phyloP scores from a whole-genome alignment of 2,113 vertebrate species.

The Carassius gibelio region DNA sequence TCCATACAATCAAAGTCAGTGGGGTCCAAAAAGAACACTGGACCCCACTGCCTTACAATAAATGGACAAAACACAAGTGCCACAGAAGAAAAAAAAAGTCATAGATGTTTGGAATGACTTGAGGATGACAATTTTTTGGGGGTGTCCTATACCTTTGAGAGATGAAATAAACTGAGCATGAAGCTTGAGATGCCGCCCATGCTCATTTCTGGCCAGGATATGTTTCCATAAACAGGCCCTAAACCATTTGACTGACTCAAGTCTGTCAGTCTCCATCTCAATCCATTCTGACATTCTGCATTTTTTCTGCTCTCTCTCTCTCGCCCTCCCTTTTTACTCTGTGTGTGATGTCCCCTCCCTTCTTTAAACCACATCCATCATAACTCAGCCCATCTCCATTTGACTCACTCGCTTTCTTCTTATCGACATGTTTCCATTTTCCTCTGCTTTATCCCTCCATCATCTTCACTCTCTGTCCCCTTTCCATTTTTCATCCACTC shows the following conservation, averaged over 20 bases:
- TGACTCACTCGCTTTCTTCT: conserved; percentile 69
- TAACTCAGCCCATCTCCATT: conserved; percentile 69
- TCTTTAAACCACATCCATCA: conserved; percentile 73
- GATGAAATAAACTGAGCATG: conserved; percentile 1
- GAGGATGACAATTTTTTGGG: not conserved
- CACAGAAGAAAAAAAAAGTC: not conserved
- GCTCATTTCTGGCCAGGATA: conserved; percentile 65
- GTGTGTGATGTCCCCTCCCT: conserved; percentile 51
- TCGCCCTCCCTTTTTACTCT: conserved; percentile 20
- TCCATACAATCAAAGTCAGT: not conserved
- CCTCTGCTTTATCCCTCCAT: conserved; percentile 73
- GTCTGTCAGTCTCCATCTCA: conserved; percentile 65
- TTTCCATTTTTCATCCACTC: conserved; percentile 67
- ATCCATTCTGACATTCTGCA: conserved; percentile 46
- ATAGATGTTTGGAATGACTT: not conserved
- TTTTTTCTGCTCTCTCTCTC: conserved; percentile 13
- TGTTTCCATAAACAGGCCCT: conserved; percentile 57
- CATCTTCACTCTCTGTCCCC: conserved; percentile 69
- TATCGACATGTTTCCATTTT: conserved; percentile 81
- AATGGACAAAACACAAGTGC: not conserved
- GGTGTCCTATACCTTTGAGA: conserved; percentile 1
- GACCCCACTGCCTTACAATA: not conserved
- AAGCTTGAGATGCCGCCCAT: not conserved
- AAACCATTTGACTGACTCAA: conserved; percentile 63
- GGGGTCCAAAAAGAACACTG: not conserved